phyloP scores from a whole-genome alignment of 2,113 vertebrate species.

The Dinomys branickii region DNA sequence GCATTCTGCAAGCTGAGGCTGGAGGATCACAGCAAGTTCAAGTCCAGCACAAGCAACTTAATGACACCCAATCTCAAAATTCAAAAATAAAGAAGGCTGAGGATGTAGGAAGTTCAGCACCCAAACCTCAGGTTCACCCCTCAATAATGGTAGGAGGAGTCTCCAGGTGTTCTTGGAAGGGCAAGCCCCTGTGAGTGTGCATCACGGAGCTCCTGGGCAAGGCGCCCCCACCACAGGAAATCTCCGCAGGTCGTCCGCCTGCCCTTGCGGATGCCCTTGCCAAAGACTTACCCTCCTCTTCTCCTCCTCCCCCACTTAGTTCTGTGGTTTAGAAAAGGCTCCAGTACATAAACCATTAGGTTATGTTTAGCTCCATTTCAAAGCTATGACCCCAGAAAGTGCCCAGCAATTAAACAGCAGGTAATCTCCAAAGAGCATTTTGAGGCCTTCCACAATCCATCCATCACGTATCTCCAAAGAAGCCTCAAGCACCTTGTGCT shows the following conservation, averaged over 20 bases:
- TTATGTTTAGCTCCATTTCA: slow-evolving; percentile 7
- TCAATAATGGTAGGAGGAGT: not conserved
- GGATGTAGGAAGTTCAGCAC: not conserved
- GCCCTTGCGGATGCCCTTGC: not conserved
- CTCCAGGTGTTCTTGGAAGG: not conserved
- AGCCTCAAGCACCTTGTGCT: not conserved
- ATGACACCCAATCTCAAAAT: not conserved
- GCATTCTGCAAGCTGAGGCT: not conserved
- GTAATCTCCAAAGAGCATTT: not conserved
- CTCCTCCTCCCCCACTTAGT: not conserved
- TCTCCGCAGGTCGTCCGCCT: not conserved
- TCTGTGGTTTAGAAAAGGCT: not conserved
- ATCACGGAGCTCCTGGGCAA: not conserved
- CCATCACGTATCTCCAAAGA: not conserved
- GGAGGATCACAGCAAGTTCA: not conserved
- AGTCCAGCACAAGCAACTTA: not conserved
- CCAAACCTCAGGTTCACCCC: not conserved
- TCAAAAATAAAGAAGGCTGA: not conserved
- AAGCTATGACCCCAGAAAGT: slow-evolving; percentile 10
- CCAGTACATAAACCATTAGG: not conserved
- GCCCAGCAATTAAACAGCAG: not conserved
- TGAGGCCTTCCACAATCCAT: not conserved
- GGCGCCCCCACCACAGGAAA: not conserved
- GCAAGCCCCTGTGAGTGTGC: not conserved
- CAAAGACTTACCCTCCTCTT: not conserved